Base-by-base conservation (phyloP, 92 coral and sea anemone species). In the Epizoanthus stellaris region DNA sequence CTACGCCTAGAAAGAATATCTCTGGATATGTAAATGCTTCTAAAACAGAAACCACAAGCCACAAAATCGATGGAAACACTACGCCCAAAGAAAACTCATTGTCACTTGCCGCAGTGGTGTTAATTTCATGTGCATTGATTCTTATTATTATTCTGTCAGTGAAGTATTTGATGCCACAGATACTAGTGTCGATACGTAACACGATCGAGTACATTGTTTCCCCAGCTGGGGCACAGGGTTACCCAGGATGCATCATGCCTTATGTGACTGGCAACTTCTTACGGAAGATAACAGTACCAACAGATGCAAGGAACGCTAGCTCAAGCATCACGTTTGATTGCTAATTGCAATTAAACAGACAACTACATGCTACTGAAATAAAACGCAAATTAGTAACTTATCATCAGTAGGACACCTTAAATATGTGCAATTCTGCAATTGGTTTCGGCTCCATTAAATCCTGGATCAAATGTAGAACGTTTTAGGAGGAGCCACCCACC, bases 181-280 rank as follows among this genome's bases (percentile, higher is more conserved):
- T 92, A 54, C 89, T 94, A 21, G 54, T 75, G 81, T 89, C 89
- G 52, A 76, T 94, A 19, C 93, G 98, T 38, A 94, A 94, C 88
- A 85, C 93, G 68, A 93, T 95, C 7, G 98, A 94, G 76, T 94
- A 94, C 85, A 86, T 94, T 8, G 93, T 94, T 9, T 95, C 98
- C 75, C 93, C 93, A 10, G 74, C 85, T 7, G 89, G 91, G 1
- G 67, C 84, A 11, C 85, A 88, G 53, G 98, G 95, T 10, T 92
- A 94, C 84, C 88, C 92, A 11, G 98, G 88, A 6, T 85, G 98
- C 23, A 70, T 94, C 14, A 84, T 94, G 84, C 95, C 98, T 23
- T 85, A 92, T 10, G 93, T 94, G 67, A 57, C 92, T 21, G 69
- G 88, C 34, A 87, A 67, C 4, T 42, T 62, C 83, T 13, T 63